Evolutionary conservation across 2,888 invertebrate genomes (phyloP).

Genomic region (Diplolepis rosae): DNA sequence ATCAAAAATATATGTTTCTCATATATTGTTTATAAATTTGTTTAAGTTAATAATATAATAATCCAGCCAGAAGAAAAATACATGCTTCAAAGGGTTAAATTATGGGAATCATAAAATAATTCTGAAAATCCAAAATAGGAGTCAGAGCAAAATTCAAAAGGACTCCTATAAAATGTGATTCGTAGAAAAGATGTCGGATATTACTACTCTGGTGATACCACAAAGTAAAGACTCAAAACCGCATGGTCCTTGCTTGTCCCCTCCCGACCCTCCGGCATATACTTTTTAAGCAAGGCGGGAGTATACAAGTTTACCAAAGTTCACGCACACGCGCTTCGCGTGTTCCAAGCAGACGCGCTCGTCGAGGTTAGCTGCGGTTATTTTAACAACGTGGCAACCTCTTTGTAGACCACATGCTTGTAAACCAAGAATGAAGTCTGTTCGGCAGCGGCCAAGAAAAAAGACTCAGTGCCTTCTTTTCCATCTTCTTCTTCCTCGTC

Average conservation of each 20-base stretch:
- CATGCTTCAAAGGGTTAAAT: too few species aligned
- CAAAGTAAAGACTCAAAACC: constrained; percentile 46
- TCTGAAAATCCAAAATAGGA: not conserved
- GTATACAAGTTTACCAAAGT: constrained; percentile 32
- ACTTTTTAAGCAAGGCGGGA: constrained; percentile 29
- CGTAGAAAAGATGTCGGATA: constrained; percentile 35
- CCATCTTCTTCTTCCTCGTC: constrained; percentile 28
- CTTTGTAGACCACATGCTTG: constrained; percentile 74
- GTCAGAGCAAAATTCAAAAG: not conserved
- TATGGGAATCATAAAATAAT: not conserved
- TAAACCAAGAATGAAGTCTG: constrained; percentile 73
- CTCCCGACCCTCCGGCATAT: constrained; percentile 22
- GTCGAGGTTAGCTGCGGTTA: constrained; percentile 68
- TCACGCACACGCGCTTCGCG: constrained; percentile 35
- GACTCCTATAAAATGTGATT: not conserved
- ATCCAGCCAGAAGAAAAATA: too few species aligned
- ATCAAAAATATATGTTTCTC: too few species aligned
- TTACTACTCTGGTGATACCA: constrained; percentile 35
- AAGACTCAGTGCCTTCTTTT: constrained; percentile 47
- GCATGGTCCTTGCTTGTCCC: not conserved
- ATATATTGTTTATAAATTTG: too few species aligned
- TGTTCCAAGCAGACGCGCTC: constrained; percentile 52
- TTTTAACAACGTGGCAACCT: constrained; percentile 74
- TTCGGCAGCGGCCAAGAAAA: constrained; percentile 60
- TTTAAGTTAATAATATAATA: too few species aligned